Evolutionary conservation across 2,888 invertebrate genomes (phyloP), one percentile per base, ranked within the genome.

Genomic region (Galerucella pusilla): DNA sequence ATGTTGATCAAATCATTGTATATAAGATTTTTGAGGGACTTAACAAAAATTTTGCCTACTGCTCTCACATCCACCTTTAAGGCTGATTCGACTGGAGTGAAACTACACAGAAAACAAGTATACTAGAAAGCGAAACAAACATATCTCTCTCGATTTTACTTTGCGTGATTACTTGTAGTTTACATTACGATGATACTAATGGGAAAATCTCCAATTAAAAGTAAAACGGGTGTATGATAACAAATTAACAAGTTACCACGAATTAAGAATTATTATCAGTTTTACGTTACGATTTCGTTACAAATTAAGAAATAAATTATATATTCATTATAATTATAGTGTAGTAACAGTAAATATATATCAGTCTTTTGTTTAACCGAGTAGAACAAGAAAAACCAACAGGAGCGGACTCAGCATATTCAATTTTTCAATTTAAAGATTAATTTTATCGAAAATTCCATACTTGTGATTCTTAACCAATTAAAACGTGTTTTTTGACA

Each of bases 291-390:
- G 60, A 72, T 67, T 72, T 16, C 72, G 28, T 59, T 66, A 60
- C 20, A 69, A 70, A 74, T 74, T 74, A 70, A 74, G 74, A 74
- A 74, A 74, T 74, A 74, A 74, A 74, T 70, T 70, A 35, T 74
- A 66, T 70, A 60, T 74, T 74, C 64, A 70, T 74, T 74, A 59
- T 74, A 74, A 74, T 74, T 65, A 49, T 45, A 70, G 49, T 60
- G 72, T 59, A 54, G 52, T 49, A 54, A 25, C 49, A 59, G 46
- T 72, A 72, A 66, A 72, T 66, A 72, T 66, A 67, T 66, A 72
- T 72, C 66, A 49, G 60, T 45, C 52, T 52, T 61, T 63, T 20
- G 16, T 10, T 16, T 54, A 54, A 54, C 7, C 57, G 20, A 3
- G 20, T 16, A 57, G 9, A 57, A 9, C 20, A 57, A 9, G 20